Evolutionary conservation across 2,888 invertebrate genomes (phyloP).

Genomic region (Lepeophtheirus nordmannii): DNA sequence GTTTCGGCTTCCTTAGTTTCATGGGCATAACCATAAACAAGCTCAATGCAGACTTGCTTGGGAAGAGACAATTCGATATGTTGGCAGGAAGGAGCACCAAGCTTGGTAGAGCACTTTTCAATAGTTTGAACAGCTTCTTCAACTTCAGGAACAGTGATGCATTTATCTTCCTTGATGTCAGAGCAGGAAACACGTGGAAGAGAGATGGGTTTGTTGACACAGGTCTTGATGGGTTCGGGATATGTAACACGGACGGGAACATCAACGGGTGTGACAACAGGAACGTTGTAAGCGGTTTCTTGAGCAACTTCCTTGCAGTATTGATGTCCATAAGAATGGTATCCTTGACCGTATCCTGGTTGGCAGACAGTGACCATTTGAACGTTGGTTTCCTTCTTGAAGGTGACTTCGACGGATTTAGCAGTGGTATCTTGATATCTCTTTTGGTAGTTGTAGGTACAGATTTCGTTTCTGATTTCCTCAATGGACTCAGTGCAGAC

Average conservation of each 20-base stretch:
- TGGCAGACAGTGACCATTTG: constrained; percentile 25
- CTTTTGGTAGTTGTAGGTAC: constrained; percentile 18
- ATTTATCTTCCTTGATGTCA: constrained; percentile 22
- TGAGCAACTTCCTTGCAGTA: constrained; percentile 26
- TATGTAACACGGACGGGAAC: constrained; percentile 20
- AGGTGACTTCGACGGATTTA: constrained; percentile 19
- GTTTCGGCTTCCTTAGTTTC: background rate
- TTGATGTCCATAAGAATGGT: constrained; percentile 18
- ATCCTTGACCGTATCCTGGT: constrained; percentile 18
- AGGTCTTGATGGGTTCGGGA: constrained; percentile 25
- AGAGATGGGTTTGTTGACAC: constrained; percentile 25
- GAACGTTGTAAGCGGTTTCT: constrained; percentile 24
- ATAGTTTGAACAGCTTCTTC: constrained; percentile 21
- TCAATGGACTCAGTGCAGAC: constrained; percentile 24
- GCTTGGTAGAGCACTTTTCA: constrained; percentile 18
- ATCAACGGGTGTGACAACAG: constrained; percentile 22
- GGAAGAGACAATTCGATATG: constrained; percentile 21
- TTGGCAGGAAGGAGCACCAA: constrained; percentile 22
- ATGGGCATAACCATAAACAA: constrained; percentile 24
- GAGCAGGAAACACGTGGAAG: constrained; percentile 23
- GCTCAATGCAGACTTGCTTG: constrained; percentile 23
- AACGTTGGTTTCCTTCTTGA: constrained; percentile 19
- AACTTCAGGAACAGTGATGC: constrained; percentile 22
- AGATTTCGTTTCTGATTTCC: constrained; percentile 19
- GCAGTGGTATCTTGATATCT: constrained; percentile 21